Evolutionary conservation across 2,113 vertebrate genomes (phyloP), one percentile per base, ranked within the genome.

Genomic region (Perccottus glenii): DNA sequence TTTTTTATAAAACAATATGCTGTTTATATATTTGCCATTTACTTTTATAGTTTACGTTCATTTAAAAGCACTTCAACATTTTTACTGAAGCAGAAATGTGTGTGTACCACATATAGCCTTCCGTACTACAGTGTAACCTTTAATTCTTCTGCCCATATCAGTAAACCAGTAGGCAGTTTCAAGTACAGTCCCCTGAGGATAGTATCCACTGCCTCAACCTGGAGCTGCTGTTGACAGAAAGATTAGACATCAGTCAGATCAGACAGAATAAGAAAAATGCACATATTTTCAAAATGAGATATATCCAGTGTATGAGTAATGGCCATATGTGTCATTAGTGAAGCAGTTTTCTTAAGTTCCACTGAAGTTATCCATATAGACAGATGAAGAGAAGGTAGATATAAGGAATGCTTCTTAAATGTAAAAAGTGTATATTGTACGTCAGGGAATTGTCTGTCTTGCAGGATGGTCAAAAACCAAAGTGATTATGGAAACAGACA

Each of bases 401-500:
- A 72, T 27, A 48, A 11, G 49, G 52, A n/a, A 14, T 32, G 12
- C 7, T 55, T 55, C 52, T 55, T 51, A 35, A 35, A 53, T 5
- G 11, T 11, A 7, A 55, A 9, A n/a, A 33, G 16, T 56, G 9
- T 27, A 5, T 43, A 55, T 43, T 60, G 12, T 33, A 66, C 49
- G 15, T 61, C 58, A 46, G 40, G 62, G 73, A 67, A 71, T 52
- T 48, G 47, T 40, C 44, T 47, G 61, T 61, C 44, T 61, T 75
- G 58, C 51, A 43, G 60, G 50, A 70, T 61, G 55, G 53, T 60
- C 51, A 70, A 61, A 68, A 80, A 64, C 38, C 42, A 49, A 65
- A 60, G 73, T 78, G 71, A 64, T 67, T 52, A 64, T 48, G 49
- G 61, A 44, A 69, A 63, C 9, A 11, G 64, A 71, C 73, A 75